Conservation (phyloP, 1,140 invertebrate species). For the Sitophilus oryzae region DNA sequence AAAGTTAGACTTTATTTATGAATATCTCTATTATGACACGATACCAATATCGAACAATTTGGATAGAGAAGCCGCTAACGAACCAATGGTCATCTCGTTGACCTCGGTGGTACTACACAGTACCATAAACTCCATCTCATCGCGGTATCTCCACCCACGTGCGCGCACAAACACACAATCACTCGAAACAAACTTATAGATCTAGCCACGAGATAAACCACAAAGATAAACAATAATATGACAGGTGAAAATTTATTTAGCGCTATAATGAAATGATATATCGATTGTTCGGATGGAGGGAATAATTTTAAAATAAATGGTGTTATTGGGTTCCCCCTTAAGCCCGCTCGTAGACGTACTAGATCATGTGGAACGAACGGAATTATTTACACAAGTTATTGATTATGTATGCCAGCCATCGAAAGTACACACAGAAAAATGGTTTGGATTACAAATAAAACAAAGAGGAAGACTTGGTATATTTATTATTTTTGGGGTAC, state of each 20-base stretch:
- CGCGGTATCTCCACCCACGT: constrained; percentile 15
- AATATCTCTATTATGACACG: no score
- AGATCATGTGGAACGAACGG: background rate
- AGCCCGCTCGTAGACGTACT: background rate
- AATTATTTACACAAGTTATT: background rate
- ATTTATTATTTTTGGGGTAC: no score
- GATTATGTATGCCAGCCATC: no score
- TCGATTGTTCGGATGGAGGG: constrained; percentile 3
- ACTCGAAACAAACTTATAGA: constrained; percentile 19
- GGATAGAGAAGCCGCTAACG: background rate
- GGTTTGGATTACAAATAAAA: no score
- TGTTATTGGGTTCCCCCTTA: background rate
- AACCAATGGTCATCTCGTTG: background rate
- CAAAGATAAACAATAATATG: constrained; percentile 23
- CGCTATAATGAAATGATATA: constrained; percentile 19
- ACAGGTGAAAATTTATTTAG: constrained; percentile 24
- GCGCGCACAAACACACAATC: no score
- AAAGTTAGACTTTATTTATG: no score
- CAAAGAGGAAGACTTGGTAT: no score
- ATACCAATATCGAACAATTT: background rate
- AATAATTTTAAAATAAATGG: constrained; percentile 11
- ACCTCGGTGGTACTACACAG: background rate
- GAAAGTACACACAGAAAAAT: no score
- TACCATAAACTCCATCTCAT: background rate
- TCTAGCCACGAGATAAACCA: constrained; percentile 7